Percentiles rank a stretch among this genome's conserved stretches.
Conservation (phyloP, 2,888 invertebrate genomes). For the Ceriagrion tenellum region DNA sequence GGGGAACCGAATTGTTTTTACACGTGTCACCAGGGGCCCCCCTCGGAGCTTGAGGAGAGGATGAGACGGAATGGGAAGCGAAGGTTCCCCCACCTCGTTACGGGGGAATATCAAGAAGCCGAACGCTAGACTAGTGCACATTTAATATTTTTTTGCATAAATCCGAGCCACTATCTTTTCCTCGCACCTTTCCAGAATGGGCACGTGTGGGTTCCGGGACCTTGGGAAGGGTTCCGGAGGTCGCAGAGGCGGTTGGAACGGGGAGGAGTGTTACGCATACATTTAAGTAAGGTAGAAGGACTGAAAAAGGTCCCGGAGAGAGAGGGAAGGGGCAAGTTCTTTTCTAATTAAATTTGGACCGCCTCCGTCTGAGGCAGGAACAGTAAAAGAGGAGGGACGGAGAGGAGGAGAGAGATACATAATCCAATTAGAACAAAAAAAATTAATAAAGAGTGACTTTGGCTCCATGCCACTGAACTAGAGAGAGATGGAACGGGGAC, state of each 20-base stretch:
- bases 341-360: slow-evolving; percentile 45
- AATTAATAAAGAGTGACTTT: neutral
- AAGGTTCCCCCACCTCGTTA: neutral
- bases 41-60: neutral
- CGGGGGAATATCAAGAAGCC: neutral
- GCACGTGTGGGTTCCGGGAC: neutral
- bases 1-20: neutral
- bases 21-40: neutral
- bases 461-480: slow-evolving; percentile 35
- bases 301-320: neutral
- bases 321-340: neutral
- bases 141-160: neutral
- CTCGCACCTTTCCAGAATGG: neutral
- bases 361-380: neutral
- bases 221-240: neutral
- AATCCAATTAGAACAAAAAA: slow-evolving; percentile 40
- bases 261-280: neutral
- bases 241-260: neutral
- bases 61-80: neutral
- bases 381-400: too few relatives aligned
- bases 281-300: neutral
- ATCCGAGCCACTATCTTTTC: neutral
- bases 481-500: neutral
- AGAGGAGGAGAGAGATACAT: neutral
- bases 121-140: neutral